Evolutionary conservation across 2,888 invertebrate species (phyloP).

Genomic region (Rhagonycha fulva): DNA sequence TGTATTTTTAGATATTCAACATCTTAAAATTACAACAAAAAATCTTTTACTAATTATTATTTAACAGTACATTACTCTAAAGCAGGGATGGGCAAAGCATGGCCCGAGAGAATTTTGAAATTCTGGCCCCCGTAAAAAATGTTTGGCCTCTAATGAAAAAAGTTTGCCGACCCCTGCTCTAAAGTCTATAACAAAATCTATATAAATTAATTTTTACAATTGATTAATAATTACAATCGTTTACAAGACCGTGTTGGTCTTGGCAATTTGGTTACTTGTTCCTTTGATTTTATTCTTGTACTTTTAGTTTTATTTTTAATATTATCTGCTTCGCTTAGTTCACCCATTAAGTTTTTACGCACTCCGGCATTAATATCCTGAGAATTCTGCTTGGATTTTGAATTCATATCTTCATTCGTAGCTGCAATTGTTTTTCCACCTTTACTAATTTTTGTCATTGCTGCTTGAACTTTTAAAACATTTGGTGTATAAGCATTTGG

Average conservation of each 20-base stretch:
- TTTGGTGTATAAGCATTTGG: conserved; percentile 29
- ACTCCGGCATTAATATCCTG: not conserved
- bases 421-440: not conserved
- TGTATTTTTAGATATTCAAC: not conserved
- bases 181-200: too few relatives aligned
- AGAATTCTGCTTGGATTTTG: not conserved
- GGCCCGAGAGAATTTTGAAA: too few relatives aligned
- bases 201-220: not conserved
- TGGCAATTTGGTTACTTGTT: not conserved
- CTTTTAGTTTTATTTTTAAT: not conserved
- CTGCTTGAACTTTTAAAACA: conserved; percentile 8
- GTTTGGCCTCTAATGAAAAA: too few relatives aligned
- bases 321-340: conserved; percentile 15
- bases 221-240: not conserved
- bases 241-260: not conserved
- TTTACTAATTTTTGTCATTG: not conserved
- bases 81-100: too few relatives aligned
- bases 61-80: not conserved
- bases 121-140: too few relatives aligned
- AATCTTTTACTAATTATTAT: not conserved
- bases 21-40: not conserved
- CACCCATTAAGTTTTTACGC: conserved; percentile 25
- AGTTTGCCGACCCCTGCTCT: too few relatives aligned
- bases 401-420: not conserved
- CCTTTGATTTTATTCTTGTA: not conserved